Conservation (phyloP, 2,113 vertebrate species). For the Pterocles burchelli region DNA sequence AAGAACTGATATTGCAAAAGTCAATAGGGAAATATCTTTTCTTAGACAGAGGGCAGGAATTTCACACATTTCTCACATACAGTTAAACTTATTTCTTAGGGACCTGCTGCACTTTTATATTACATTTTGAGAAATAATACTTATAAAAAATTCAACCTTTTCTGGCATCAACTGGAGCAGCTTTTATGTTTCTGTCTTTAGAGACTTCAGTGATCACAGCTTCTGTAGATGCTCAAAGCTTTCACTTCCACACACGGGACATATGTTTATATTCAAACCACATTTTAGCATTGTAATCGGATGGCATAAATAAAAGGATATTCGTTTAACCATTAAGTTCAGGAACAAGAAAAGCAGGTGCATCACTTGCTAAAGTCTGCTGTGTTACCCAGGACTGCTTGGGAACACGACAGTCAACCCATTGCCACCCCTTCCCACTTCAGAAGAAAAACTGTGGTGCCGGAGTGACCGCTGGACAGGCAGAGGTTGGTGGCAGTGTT, state of each 20-base stretch:
- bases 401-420: neutral
- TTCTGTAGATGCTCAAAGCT: neutral
- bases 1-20: neutral
- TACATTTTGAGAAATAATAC: slow-evolving; percentile 56
- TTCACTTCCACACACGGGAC: neutral
- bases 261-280: neutral
- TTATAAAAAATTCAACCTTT: slow-evolving; percentile 35
- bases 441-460: neutral
- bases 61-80: slow-evolving; percentile 22
- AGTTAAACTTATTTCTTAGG: slow-evolving; percentile 1
- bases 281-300: neutral
- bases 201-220: neutral
- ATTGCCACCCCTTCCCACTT: neutral
- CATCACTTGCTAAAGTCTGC: neutral
- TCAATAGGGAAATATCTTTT: slow-evolving; percentile 45
- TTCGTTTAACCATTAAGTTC: neutral
- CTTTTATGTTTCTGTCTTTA: neutral
- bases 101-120: slow-evolving; percentile 35
- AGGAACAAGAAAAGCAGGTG: neutral
- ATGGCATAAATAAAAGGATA: neutral
- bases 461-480: neutral
- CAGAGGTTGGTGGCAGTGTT: neutral
- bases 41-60: neutral
- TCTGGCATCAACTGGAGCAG: neutral
- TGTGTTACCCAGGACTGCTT: neutral